Evolutionary conservation across 2,888 invertebrate genomes (phyloP), one percentile per base, ranked within the genome.

Genomic region (Agrochola lychnidis): DNA sequence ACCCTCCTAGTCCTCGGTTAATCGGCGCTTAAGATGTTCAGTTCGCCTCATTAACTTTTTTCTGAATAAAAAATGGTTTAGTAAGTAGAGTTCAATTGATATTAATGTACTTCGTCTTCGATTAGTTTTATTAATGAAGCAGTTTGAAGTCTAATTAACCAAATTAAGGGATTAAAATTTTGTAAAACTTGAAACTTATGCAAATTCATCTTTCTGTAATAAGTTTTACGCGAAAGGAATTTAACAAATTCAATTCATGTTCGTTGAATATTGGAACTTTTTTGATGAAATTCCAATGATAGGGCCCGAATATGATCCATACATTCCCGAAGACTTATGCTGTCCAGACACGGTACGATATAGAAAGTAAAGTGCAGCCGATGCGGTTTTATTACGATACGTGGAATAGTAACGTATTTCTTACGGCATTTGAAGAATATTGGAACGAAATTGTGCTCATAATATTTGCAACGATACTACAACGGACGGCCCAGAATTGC

Each of bases 361-460:
- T 89, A 89, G 84, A 88, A 91, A 87, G 89, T 90, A 93, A 93
- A 93, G 90, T 93, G 93, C 93, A 93, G 91, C 88, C 91, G 84
- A 91, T 92, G 91, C 91, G 90, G 91, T 93, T 92, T 92, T 92
- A 91, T 90, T 89, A 87, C 92, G 87, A 89, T 91, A 88, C 89
- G 85, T 91, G 85, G 91, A 91, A 90, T 91, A 85, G 89, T 89
- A 91, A 90, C 90, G 82, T 91, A 91, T 93, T 91, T 92, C 91
- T 91, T 91, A 87, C 85, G 86, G 87, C 87, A 90, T 93, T 91
- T 91, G 89, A 90, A 84, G 90, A 92, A 93, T 93, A 93, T 93
- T 91, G 91, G 85, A 91, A 87, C 81, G 87, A 89, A 92, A 93
- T 92, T 91, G 89, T 88, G 76, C 83, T 83, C 73, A 83, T 87